phyloP scores from a whole-genome alignment of 2,888 invertebrate genomes.

The Mythimna impura region DNA sequence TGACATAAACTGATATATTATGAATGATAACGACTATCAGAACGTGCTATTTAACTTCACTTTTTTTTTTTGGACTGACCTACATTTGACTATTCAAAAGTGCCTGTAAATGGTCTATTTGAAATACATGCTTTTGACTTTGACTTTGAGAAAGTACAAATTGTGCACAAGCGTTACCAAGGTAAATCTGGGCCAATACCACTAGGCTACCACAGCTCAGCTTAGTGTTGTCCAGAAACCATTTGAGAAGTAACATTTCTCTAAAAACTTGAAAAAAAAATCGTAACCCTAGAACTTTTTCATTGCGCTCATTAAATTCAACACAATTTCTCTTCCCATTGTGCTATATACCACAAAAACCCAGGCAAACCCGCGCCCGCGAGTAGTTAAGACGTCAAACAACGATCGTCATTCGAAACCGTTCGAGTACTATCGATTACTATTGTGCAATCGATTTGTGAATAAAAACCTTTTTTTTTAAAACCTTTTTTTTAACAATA shows the following conservation, averaged over 20 bases:
- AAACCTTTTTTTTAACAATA: constrained; percentile 71
- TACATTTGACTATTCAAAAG: too few species aligned
- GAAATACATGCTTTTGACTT: too few species aligned
- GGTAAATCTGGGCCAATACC: too few species aligned
- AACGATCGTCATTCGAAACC: constrained; percentile 80
- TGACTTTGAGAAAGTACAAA: too few species aligned
- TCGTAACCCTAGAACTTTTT: neutral
- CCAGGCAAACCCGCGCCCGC: constrained; percentile 20
- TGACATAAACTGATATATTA: too few species aligned
- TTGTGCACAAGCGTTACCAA: too few species aligned
- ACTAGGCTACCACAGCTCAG: too few species aligned
- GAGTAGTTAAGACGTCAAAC: constrained; percentile 63
- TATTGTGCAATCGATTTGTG: constrained; percentile 81
- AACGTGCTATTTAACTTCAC: too few species aligned
- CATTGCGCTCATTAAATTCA: constrained; percentile 25
- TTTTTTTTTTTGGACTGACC: too few species aligned
- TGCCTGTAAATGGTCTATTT: too few species aligned
- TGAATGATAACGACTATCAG: too few species aligned
- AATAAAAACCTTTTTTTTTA: constrained; percentile 77
- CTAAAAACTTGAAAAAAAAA: neutral
- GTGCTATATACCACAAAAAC: constrained; percentile 33
- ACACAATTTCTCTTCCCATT: constrained; percentile 23
- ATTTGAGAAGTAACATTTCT: neutral
- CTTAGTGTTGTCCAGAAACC: neutral
- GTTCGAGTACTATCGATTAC: constrained; percentile 86